Percentiles rank a stretch among this genome's conserved stretches.
Evolutionary conservation across 1,140 invertebrate species (phyloP).

Genomic region (Zeugodacus cucurbitae): DNA sequence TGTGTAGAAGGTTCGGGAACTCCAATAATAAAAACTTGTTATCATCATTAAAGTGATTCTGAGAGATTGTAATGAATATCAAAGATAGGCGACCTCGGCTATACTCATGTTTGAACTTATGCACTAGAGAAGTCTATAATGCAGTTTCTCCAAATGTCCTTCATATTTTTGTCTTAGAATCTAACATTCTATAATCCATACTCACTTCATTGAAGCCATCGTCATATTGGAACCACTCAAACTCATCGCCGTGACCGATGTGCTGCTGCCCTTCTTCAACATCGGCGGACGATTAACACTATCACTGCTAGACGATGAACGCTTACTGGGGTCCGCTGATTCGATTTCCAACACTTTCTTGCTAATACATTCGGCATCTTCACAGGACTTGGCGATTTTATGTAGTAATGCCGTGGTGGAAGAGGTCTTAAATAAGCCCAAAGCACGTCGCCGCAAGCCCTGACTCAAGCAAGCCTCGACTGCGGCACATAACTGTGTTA

Average conservation of each 20-base stretch:
- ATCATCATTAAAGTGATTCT: no score
- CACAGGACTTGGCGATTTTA: constrained; percentile 83
- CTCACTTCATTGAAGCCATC: constrained; percentile 59
- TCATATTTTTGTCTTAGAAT: no score
- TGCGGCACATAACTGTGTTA: constrained; percentile 85
- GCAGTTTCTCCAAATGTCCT: no score
- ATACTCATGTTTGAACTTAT: no score
- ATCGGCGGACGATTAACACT: constrained; percentile 76
- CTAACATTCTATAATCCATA: not conserved
- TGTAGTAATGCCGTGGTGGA: constrained; percentile 90
- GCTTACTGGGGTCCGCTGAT: constrained; percentile 73
- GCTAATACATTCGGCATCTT: constrained; percentile 79
- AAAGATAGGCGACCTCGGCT: no score
- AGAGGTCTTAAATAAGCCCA: constrained; percentile 86
- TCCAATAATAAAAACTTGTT: no score
- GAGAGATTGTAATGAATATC: no score
- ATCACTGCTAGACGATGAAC: constrained; percentile 82
- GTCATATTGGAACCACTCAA: constrained; percentile 57
- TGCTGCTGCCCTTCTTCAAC: constrained; percentile 71
- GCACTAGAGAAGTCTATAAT: no score
- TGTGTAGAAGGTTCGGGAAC: no score
- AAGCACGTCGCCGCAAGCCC: constrained; percentile 80
- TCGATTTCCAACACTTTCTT: constrained; percentile 78
- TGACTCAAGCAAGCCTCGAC: constrained; percentile 92
- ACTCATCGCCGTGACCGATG: constrained; percentile 64